phyloP scores from a whole-genome alignment of 1,140 invertebrate genomes.

The Pseudoatta argentina region DNA sequence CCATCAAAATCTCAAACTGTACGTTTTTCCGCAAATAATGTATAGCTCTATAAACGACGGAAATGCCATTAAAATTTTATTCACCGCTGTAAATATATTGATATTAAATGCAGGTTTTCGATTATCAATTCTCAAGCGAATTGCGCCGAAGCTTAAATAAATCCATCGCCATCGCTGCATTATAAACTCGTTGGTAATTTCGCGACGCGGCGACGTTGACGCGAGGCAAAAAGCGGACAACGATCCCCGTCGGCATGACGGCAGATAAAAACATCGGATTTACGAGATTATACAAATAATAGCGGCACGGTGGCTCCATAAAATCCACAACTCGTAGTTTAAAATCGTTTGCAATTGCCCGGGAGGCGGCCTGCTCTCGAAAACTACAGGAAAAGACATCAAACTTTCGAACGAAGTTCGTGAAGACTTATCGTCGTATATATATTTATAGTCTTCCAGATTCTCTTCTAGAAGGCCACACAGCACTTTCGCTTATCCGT shows the following conservation, averaged over 20 bases:
- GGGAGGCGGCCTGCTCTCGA: not conserved
- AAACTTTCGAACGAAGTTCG: constrained; percentile 24
- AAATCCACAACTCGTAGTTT: constrained; percentile 29
- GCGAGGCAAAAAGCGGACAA: constrained; percentile 19
- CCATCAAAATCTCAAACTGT: constrained; percentile 29
- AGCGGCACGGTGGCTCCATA: constrained; percentile 22
- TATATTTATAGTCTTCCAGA: not conserved
- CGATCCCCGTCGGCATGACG: constrained; percentile 15
- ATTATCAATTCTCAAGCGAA: constrained; percentile 44
- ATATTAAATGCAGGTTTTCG: constrained; percentile 38
- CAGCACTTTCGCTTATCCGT: not conserved
- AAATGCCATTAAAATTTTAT: constrained; percentile 39
- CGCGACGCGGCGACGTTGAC: constrained; percentile 22
- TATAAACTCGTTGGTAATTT: constrained; percentile 37
- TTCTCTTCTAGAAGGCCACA: not conserved
- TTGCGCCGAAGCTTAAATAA: constrained; percentile 26
- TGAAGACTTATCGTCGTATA: not conserved
- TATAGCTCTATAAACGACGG: not conserved
- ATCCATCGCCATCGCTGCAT: constrained; percentile 26
- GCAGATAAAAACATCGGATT: constrained; percentile 43
- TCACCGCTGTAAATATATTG: constrained; percentile 24
- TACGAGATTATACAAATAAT: constrained; percentile 54
- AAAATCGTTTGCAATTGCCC: constrained; percentile 4
- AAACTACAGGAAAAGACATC: not conserved
- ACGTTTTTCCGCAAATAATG: not conserved